A percentile compares a stretch with the other conserved stretches of the same genome.
phyloP scores from a whole-genome alignment of 30 jellyfish, hydroid and myxozoan species.

The Hydra vulgaris region DNA sequence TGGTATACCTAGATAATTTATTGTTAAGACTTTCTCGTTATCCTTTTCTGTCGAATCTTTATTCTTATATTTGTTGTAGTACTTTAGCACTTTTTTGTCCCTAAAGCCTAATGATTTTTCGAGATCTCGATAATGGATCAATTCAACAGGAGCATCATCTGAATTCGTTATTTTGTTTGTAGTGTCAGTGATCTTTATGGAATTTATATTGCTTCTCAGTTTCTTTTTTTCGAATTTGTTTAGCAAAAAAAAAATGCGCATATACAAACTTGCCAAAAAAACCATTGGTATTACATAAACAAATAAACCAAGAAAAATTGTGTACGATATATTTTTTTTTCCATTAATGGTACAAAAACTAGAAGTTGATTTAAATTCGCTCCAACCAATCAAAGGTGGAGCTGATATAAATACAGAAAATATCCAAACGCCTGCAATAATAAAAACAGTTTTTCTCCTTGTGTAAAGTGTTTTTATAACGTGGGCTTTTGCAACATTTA shows the following conservation, averaged over 20 bases:
- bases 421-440: conserved; percentile 59
- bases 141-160: not conserved
- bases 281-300: conserved; percentile 72
- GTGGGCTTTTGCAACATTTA: conserved; percentile 71
- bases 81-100: not conserved
- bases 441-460: conserved; percentile 26
- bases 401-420: conserved; percentile 34
- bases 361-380: conserved; percentile 61
- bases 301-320: conserved; percentile 30
- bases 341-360: conserved; percentile 91
- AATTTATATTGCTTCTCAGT: conserved; percentile 17
- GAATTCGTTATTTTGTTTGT: not conserved
- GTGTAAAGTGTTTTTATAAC: conserved; percentile 41
- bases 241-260: conserved; percentile 51
- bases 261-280: conserved; percentile 37
- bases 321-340: conserved; percentile 41
- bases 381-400: conserved; percentile 92
- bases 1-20: not conserved
- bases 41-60: not conserved
- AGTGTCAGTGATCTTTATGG: not conserved
- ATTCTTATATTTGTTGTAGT: not conserved
- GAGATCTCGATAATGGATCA: not conserved
- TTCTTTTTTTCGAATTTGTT: conserved; percentile 40
- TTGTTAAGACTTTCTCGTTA: not conserved
- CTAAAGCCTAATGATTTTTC: not conserved